Conservation (phyloP, 2,113 vertebrate species). For the Alethe diademata region DNA sequence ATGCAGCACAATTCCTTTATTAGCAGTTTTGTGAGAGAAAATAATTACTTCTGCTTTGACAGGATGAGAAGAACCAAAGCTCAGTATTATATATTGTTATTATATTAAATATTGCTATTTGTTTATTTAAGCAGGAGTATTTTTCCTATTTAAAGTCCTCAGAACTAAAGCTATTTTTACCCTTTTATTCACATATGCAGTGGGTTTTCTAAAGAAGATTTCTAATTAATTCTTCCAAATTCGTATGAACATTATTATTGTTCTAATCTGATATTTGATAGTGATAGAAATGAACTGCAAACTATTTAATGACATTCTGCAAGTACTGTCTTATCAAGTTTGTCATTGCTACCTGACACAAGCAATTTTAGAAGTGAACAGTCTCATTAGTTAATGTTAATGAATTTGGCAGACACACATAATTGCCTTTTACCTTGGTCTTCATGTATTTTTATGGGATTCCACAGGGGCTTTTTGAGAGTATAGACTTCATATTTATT, state of each 20-base stretch:
- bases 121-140: not conserved
- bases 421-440: not conserved
- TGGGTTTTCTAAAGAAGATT: not conserved
- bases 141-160: not conserved
- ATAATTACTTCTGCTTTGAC: not conserved
- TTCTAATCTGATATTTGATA: not conserved
- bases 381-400: constrained; percentile 14
- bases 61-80: not conserved
- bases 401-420: constrained; percentile 10
- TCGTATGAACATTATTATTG: not conserved
- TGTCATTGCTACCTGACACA: not conserved
- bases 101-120: not conserved
- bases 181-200: not conserved
- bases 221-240: not conserved
- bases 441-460: constrained; percentile 2
- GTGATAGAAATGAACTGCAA: not conserved
- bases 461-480: not conserved
- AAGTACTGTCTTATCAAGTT: not conserved
- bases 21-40: not conserved
- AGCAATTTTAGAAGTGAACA: constrained; percentile 27
- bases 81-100: not conserved
- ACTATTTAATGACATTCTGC: not conserved
- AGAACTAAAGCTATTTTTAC: not conserved
- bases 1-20: not conserved
- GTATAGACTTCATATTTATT: not conserved